phyloP scores from a whole-genome alignment of 2,113 vertebrate species.

The Pituophis catenifer region DNA sequence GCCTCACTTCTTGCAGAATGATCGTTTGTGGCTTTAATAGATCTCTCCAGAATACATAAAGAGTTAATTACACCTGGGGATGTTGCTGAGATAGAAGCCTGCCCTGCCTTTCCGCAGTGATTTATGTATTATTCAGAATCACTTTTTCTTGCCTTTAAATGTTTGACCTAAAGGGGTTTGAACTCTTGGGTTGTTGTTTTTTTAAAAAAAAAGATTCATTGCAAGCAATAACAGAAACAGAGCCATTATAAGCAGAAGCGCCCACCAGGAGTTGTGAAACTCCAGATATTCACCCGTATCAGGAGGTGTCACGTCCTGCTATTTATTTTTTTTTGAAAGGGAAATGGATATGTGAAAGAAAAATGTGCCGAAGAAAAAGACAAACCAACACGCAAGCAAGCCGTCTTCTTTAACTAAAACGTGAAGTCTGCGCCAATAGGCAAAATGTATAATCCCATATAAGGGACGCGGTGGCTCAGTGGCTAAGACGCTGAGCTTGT shows the following conservation, averaged over 20 bases:
- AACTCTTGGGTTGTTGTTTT: too few relatives aligned
- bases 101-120: fast-evolving
- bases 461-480: too few relatives aligned
- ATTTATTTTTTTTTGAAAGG: not conserved
- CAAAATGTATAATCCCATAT: not conserved
- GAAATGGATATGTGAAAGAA: not conserved
- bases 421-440: not conserved
- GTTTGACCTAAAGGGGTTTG: not conserved
- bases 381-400: not conserved
- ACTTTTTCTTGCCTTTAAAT: not conserved
- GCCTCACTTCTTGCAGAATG: conserved; percentile 25
- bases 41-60: not conserved
- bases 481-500: too few relatives aligned
- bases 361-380: not conserved
- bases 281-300: not conserved
- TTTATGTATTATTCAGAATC: not conserved
- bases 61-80: conserved; percentile 23
- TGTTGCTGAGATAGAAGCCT: fast-evolving
- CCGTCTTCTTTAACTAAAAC: not conserved
- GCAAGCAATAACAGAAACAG: not conserved
- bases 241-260: not conserved
- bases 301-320: not conserved
- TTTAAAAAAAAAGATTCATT: not conserved
- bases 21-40: conserved; percentile 21
- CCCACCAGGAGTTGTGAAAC: not conserved